Percentiles rank a stretch among this genome's conserved stretches.
These are phyloP conservation scores for cattle (Bos taurus) DNA, from an alignment of 2,113 vertebrate species.

Conservation along the genomic window ARS-UCD2.0 NC_037331.1:2959501-2960000, in stretches of 20 bases:
- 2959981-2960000: rapidly evolving
- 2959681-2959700: background rate
- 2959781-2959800: background rate
- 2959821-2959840: background rate
- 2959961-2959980: rapidly evolving
- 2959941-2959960: rapidly evolving
- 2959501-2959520: background rate
- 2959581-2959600: background rate
- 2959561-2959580: background rate
- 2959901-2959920: rapidly evolving
- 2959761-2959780: background rate
- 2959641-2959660: background rate
- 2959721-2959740: rapidly evolving
- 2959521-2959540: background rate
- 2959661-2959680: background rate
- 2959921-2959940: too few species aligned
- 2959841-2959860: rapidly evolving
- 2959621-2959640: background rate
- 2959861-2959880: background rate
- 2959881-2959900: background rate
- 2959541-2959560: background rate
- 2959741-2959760: background rate
- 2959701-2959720: background rate
- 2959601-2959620: background rate
- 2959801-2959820: background rate